phyloP scores from a whole-genome alignment of 1,140 invertebrate species.

The Cydia pomonella region DNA sequence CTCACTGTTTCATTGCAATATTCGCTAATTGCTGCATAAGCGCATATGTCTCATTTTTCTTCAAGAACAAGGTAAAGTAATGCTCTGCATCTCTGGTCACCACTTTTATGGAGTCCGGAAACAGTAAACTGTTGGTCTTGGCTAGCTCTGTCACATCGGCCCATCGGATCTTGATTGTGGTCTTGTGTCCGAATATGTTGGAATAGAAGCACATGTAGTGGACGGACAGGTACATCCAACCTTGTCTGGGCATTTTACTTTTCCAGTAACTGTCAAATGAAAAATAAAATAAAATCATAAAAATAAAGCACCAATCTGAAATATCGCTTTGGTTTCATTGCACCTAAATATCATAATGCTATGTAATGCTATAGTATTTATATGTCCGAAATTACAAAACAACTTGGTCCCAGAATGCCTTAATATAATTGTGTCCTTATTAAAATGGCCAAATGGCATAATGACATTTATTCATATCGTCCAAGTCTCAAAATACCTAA shows the following conservation, averaged over 20 bases:
- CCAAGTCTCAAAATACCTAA: too few species aligned
- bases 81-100: slow-evolving; percentile 91
- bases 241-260: slow-evolving; percentile 94
- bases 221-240: slow-evolving; percentile 97
- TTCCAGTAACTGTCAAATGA: slow-evolving; percentile 92
- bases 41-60: slow-evolving; percentile 93
- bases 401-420: too few species aligned
- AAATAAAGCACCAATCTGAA: not conserved
- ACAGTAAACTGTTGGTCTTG: slow-evolving; percentile 88
- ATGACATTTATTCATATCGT: too few species aligned
- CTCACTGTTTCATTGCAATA: slow-evolving; percentile 95
- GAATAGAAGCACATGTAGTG: slow-evolving; percentile 98
- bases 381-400: too few species aligned
- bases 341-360: too few species aligned
- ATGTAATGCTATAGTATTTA: too few species aligned
- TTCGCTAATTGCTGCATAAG: slow-evolving; percentile 98
- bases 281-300: not conserved
- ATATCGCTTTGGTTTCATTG: too few species aligned
- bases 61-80: slow-evolving; percentile 95
- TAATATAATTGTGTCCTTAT: too few species aligned
- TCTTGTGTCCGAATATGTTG: slow-evolving; percentile 95
- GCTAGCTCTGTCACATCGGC: slow-evolving; percentile 88
- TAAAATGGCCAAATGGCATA: too few species aligned
- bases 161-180: slow-evolving; percentile 93
- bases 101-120: slow-evolving; percentile 93